Evolutionary conservation across 2,797 vertebrate genomes (phyloP).

Genomic region (Melopsittacus undulatus): DNA sequence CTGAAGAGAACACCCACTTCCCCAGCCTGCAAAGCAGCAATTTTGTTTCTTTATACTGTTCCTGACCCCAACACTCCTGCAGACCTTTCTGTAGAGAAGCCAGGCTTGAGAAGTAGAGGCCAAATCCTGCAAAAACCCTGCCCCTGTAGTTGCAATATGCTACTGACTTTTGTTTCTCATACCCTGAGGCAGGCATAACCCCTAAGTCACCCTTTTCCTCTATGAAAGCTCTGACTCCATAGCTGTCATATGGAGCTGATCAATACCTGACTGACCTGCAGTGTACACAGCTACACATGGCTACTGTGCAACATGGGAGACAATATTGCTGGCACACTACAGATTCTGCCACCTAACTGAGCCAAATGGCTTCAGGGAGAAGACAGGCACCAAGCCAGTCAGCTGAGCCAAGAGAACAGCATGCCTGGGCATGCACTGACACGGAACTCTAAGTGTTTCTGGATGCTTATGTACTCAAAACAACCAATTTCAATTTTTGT

Average conservation of each 20-base stretch:
- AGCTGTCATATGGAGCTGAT: not conserved
- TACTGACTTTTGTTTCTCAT: not conserved
- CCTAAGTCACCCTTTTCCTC: not conserved
- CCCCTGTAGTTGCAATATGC: fast-evolving
- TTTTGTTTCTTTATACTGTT: not conserved
- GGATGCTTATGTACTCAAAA: not conserved
- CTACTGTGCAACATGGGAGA: not conserved
- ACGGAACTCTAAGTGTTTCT: not conserved
- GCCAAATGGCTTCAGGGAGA: not conserved
- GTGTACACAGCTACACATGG: not conserved
- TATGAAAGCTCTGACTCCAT: not conserved
- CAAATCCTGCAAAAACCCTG: not conserved
- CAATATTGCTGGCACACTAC: not conserved
- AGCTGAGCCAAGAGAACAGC: not conserved
- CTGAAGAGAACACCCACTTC: not conserved
- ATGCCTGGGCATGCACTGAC: not conserved
- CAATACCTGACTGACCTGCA: not conserved
- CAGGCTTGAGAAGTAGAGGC: not conserved
- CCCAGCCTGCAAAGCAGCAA: not conserved
- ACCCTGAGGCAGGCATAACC: not conserved
- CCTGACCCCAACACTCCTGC: not conserved
- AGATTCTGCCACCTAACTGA: not conserved
- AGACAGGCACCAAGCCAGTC: not conserved
- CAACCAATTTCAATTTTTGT: not conserved
- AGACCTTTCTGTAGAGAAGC: not conserved